Conservation (phyloP, 2,888 invertebrate species). For the Parapristionchus giblindavisi region DNA sequence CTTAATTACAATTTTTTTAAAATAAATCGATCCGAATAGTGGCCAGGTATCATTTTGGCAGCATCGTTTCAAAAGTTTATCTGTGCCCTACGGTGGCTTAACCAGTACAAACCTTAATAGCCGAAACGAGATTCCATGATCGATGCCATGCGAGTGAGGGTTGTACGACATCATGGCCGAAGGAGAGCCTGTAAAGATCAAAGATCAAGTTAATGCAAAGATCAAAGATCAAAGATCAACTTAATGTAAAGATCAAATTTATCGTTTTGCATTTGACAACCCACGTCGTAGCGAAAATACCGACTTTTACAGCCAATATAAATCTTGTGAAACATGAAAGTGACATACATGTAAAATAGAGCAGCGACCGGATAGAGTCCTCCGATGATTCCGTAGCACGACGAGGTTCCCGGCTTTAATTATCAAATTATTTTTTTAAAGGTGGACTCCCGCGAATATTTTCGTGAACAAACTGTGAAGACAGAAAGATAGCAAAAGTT, state of each 20-base stretch:
- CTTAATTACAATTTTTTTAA: too few relatives aligned
- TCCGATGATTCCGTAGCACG: conserved; percentile 52
- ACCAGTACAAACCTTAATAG: conserved; percentile 45
- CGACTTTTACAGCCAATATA: too few relatives aligned
- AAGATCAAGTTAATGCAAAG: too few relatives aligned
- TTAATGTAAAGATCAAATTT: not conserved
- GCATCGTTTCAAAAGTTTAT: not conserved
- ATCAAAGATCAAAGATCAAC: too few relatives aligned
- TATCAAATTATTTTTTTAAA: too few relatives aligned
- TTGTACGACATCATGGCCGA: conserved; percentile 52
- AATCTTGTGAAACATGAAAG: too few relatives aligned
- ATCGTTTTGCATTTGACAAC: too few relatives aligned
- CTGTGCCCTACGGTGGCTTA: too few relatives aligned
- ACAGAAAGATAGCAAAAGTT: too few relatives aligned
- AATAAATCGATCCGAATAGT: not conserved
- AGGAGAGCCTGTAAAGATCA: conserved; percentile 49
- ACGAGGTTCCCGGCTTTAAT: conserved; percentile 20
- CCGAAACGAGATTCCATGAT: conserved; percentile 54
- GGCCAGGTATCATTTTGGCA: not conserved
- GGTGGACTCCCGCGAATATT: too few relatives aligned
- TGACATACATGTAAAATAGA: conserved; percentile 53
- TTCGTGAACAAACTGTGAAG: too few relatives aligned
- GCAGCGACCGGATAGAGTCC: conserved; percentile 55
- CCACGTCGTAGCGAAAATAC: too few relatives aligned
- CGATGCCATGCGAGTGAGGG: conserved; percentile 45